Base-by-base conservation (phyloP, 92 coral and sea anemone genomes). In the Palythoa grandiflora region DNA sequence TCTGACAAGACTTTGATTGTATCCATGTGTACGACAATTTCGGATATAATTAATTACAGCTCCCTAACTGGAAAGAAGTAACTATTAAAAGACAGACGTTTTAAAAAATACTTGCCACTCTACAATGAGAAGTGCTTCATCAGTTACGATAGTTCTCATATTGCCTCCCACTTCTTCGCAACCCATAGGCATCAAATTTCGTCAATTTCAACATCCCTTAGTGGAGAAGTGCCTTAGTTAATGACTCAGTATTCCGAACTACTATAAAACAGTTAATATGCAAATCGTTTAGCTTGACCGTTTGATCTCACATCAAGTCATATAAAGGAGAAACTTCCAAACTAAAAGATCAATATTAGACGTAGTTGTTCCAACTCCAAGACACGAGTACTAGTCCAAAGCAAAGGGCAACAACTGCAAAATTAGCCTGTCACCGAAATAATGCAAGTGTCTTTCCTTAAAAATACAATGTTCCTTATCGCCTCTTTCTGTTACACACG, bases 181-280 rank as follows among this genome's bases (percentile, higher is more conserved):
- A 65, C 1, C 11, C 12, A 65, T 65, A 11, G 16, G 12, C 16
- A 0, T 16, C 11, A 1, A 65, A 5, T 65, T 16, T 65, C 71
- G 6, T 65, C 36, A 71, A 71, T 40, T 21, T 71, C 75, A 35
- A 36, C 75, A 6, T 71, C 15, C 47, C 75, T 71, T 28, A 28
- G 28, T 28, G n/a, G n/a, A n/a, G n/a, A n/a, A n/a, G n/a, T n/a
- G n/a, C n/a, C n/a, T n/a, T 28, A 28, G 28, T 28, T 35, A 71
- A 71, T 19, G 15, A 71, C 1, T 71, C 75, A 71, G 19, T 71
- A 71, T 71, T 71, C 75, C 48, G 38, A 71, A 71, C 40, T 40
- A 71, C 75, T 71, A n/a, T n/a, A n/a, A 71, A 71, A 71, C 75
- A 71, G 75, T 40, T 71, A 36, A 71, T 40, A 19, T 71, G 28